phyloP scores from a whole-genome alignment of 2,888 invertebrate species.

The Bellardia pandia region DNA sequence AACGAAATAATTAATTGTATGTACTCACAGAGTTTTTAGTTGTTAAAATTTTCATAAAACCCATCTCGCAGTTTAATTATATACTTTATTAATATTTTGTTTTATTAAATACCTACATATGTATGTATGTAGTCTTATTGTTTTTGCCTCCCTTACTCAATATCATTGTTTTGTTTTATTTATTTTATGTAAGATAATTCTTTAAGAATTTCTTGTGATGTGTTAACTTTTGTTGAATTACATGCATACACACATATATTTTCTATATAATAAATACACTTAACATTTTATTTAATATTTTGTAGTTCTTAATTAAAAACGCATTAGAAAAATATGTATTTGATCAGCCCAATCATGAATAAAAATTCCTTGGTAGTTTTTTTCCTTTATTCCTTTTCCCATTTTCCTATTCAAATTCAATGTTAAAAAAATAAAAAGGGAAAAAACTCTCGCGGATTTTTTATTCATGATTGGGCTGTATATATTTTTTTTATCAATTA shows the following conservation, averaged over 20 bases:
- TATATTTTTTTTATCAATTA: slow-evolving; percentile 25
- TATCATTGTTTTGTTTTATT: not conserved
- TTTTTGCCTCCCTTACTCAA: not conserved
- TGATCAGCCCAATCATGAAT: no score
- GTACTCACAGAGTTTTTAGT: slow-evolving; percentile 50
- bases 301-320: slow-evolving; percentile 1
- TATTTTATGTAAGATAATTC: slow-evolving; percentile 20
- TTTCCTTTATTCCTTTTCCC: no score
- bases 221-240: slow-evolving; percentile 60
- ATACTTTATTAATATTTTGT: slow-evolving; percentile 3
- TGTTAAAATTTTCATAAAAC: slow-evolving; percentile 27
- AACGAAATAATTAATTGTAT: slow-evolving; percentile 29
- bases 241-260: not conserved
- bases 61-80: slow-evolving; percentile 45
- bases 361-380: no score
- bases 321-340: not conserved
- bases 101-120: not conserved
- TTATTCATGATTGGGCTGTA: no score
- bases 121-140: not conserved
- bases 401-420: no score
- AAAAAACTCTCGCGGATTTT: no score
- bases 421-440: no score
- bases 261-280: not conserved
- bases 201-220: slow-evolving; percentile 58
- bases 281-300: not conserved